Base-by-base conservation (phyloP, 2,888 invertebrate genomes). In the Nowickia ferox region DNA sequence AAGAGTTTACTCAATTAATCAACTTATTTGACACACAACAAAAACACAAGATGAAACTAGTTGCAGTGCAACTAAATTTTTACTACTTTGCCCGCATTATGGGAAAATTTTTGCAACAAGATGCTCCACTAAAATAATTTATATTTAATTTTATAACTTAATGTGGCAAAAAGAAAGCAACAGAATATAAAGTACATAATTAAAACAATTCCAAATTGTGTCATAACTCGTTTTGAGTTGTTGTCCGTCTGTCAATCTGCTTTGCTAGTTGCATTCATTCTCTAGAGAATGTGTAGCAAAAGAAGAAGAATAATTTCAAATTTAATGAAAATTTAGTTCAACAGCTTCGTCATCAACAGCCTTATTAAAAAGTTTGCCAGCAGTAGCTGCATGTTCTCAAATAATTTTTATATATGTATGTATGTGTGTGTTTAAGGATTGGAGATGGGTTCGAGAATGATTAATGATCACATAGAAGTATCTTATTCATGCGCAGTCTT, bases 141-240 rank as follows among this genome's bases (percentile, higher is more conserved):
- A 51, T 57, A 44, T 19, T 59, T 68, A 61, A 81, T 75, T 75
- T 75, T 68, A 68, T 68, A 79, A 79, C 63, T 71, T 63, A 53
- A 19, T 79, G 71, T 71, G 44, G 51, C 22, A 46, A 51, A 59
- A 78, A 63, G 61, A 71, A 55, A 44, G 57, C 48, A 59, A 61
- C 11, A 30, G 61, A 17, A 55, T 11, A 30, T 9, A 44, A 57
- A 9, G 11, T 30, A 44, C 13, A 55, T 4, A 59, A 69, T 61
- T 51, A 68, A 61, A 79, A 71, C 53, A 71, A 61, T 66, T 51
- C 66, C 22, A 66, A 81, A 81, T 81, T 81, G 75, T 75, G 81
- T 81, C 81, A 75, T 61, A 81, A 81, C 81, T 75, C 10, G 80
- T 80, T 30, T 66, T 57, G 19, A 65, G 22, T 17, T 51, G 51